Percentiles rank a stretch among this genome's conserved stretches.
phyloP scores from a whole-genome alignment of 2,797 vertebrate genomes.

The Apogon hyalosoma region DNA sequence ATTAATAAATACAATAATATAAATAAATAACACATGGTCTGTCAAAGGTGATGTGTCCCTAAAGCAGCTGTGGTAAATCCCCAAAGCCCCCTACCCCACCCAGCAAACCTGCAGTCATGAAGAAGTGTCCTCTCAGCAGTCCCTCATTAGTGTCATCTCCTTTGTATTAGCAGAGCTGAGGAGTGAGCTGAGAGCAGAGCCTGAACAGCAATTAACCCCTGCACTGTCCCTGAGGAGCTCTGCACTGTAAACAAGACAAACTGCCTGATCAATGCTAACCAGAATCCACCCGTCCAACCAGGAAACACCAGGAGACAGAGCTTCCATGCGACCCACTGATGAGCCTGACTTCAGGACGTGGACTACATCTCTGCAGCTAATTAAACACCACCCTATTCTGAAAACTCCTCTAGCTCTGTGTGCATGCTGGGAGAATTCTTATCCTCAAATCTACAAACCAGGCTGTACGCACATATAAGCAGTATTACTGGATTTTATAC shows the following conservation, averaged over 20 bases:
- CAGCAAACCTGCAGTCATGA: slow-evolving; percentile 27
- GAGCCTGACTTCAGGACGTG: not conserved
- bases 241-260: slow-evolving; percentile 90
- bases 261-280: slow-evolving; percentile 85
- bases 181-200: slow-evolving; percentile 88
- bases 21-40: not conserved
- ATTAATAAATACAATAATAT: too few species aligned
- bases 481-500: not conserved
- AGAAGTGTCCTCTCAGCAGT: slow-evolving; percentile 83
- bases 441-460: not conserved
- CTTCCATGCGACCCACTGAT: slow-evolving; percentile 4
- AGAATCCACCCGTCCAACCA: slow-evolving; percentile 54
- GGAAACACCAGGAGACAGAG: not conserved
- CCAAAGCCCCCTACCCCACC: not conserved
- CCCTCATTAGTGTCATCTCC: slow-evolving; percentile 92
- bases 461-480: not conserved
- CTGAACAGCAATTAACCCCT: slow-evolving; percentile 94
- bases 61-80: slow-evolving; percentile 1
- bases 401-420: not conserved
- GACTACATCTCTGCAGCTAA: not conserved
- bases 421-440: too few species aligned
- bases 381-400: not conserved
- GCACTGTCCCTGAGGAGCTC: slow-evolving; percentile 86
- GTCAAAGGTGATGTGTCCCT: not conserved
- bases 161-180: slow-evolving; percentile 88